Conservation (phyloP, 2,888 invertebrate species). For the Pseudococcus jackbeardsleyi region DNA sequence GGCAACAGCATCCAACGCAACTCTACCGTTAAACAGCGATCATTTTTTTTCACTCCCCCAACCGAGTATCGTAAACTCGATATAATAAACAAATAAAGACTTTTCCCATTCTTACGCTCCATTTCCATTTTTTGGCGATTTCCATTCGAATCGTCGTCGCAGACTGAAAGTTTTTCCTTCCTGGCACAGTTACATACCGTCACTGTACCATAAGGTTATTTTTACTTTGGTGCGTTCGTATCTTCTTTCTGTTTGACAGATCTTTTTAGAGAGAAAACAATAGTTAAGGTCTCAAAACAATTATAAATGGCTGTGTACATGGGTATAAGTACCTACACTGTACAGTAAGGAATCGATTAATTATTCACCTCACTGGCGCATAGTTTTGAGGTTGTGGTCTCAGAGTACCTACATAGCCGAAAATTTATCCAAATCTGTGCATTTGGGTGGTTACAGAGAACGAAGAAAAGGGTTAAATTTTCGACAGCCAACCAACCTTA, state of each 20-base stretch:
- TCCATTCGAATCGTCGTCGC: slow-evolving; percentile 6
- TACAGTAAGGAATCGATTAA: background rate
- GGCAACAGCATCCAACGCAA: background rate
- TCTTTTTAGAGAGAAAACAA: too few species aligned
- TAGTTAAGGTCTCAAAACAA: too few species aligned
- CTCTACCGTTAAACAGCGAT: slow-evolving; percentile 32
- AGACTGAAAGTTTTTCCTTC: slow-evolving; percentile 17
- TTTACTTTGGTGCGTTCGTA: too few species aligned
- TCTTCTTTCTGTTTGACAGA: too few species aligned
- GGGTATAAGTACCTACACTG: too few species aligned
- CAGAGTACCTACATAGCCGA: background rate
- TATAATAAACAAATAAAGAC: slow-evolving; percentile 46
- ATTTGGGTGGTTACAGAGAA: too few species aligned
- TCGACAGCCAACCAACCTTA: background rate
- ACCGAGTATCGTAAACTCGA: slow-evolving; percentile 1
- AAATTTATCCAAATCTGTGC: background rate
- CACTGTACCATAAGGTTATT: background rate
- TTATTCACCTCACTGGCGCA: background rate
- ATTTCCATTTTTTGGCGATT: slow-evolving; percentile 33
- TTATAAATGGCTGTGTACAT: too few species aligned
- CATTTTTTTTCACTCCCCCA: background rate
- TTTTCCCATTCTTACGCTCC: slow-evolving; percentile 23
- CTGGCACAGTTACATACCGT: background rate
- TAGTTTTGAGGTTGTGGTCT: background rate
- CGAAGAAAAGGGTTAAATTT: background rate